Conservation (phyloP, 2,113 vertebrate genomes). For the Arenaria interpres region DNA sequence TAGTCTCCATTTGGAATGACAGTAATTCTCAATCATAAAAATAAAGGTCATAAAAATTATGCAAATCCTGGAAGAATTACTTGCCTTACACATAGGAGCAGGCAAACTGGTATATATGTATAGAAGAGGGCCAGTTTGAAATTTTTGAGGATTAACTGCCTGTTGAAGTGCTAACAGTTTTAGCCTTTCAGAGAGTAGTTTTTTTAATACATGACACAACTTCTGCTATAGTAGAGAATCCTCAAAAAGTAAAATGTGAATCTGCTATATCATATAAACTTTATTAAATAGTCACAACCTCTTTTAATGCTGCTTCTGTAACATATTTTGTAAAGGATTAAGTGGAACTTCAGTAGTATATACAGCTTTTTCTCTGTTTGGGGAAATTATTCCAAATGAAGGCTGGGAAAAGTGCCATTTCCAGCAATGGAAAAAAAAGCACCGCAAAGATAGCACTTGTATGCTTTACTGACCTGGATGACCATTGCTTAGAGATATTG, state of each 20-base stretch:
- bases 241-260: not conserved
- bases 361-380: not conserved
- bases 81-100: not conserved
- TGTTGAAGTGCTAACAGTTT: not conserved
- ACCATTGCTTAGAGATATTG: not conserved
- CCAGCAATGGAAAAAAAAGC: not conserved
- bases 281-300: not conserved
- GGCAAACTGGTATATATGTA: not conserved
- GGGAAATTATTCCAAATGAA: not conserved
- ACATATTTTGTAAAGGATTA: not conserved
- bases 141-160: not conserved
- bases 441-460: not conserved
- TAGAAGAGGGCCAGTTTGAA: not conserved
- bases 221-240: not conserved
- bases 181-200: fast-evolving
- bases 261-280: not conserved
- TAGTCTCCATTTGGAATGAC: not conserved
- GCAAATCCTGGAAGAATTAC: not conserved
- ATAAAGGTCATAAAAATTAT: not conserved
- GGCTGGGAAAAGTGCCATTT: not conserved
- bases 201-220: not conserved
- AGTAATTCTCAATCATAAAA: not conserved
- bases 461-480: not conserved
- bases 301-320: not conserved
- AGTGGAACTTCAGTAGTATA: not conserved